Evolutionary conservation across 2,888 invertebrate species (phyloP).

Genomic region (Philhelius pedissequus): DNA sequence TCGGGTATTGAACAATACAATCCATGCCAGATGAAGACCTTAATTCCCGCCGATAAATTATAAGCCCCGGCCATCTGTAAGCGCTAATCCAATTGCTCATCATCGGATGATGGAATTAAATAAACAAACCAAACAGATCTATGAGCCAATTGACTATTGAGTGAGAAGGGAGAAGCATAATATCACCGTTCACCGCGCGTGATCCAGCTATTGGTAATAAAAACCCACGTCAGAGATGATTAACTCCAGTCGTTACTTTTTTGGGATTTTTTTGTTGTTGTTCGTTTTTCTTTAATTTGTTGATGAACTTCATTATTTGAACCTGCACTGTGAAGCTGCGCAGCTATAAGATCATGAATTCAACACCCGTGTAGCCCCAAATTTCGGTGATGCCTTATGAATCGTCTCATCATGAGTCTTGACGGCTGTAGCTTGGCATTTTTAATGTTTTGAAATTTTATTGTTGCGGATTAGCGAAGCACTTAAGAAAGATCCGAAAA

Average conservation of each 20-base stretch:
- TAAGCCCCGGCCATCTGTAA: conserved; percentile 58
- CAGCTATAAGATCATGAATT: conserved; percentile 33
- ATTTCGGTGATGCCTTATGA: conserved; percentile 50
- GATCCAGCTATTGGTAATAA: conserved; percentile 44
- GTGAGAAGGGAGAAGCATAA: conserved; percentile 1
- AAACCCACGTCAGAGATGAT: conserved; percentile 66
- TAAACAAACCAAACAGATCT: conserved; percentile 65
- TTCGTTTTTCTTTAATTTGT: not conserved
- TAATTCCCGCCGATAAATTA: conserved; percentile 64
- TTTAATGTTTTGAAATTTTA: conserved; percentile 68
- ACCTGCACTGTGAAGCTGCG: conserved; percentile 6
- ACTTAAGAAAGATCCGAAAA: conserved; percentile 1
- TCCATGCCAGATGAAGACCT: conserved; percentile 63
- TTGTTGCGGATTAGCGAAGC: conserved; percentile 56
- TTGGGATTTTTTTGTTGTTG: conserved; percentile 29
- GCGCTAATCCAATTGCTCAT: conserved; percentile 68
- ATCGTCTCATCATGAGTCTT: conserved; percentile 44
- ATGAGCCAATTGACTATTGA: not conserved
- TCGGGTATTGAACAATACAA: conserved; percentile 55
- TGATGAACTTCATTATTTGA: conserved; percentile 31
- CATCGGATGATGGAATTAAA: conserved; percentile 65
- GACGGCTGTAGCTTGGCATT: conserved; percentile 41
- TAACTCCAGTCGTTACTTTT: conserved; percentile 59
- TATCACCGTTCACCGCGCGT: not conserved
- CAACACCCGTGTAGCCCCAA: conserved; percentile 53